A percentile compares a stretch with the other conserved stretches of the same genome.
Conservation (phyloP, 37 sponge, comb jelly and placozoan genomes). For the Eunapius fragilis region DNA sequence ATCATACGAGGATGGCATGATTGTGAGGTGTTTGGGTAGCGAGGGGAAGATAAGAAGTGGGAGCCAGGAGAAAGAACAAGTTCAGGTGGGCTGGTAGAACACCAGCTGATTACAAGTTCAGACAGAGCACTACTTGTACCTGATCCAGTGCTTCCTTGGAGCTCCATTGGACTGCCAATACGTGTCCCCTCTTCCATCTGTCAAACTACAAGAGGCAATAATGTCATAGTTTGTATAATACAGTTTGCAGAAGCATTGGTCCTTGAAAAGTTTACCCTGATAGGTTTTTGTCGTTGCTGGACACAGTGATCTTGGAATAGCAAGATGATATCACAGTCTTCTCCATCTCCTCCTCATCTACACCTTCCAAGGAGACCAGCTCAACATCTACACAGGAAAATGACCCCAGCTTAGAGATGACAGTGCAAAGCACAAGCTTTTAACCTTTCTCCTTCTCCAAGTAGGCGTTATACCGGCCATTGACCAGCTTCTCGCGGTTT, state of each 20-base stretch:
- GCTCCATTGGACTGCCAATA: constrained; percentile 92
- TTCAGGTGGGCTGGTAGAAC: not conserved
- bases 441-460: constrained; percentile 31
- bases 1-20: not conserved
- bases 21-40: no score
- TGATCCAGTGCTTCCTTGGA: constrained; percentile 78
- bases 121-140: constrained; percentile 17
- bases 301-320: constrained; percentile 58
- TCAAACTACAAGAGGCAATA: constrained; percentile 18
- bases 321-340: constrained; percentile 47
- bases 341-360: constrained; percentile 8
- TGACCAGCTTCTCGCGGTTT: constrained; percentile 29
- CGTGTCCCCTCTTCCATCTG: constrained; percentile 39
- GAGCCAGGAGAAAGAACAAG: not conserved
- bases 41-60: not conserved
- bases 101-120: not conserved
- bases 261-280: not conserved
- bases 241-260: not conserved
- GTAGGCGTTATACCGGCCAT: constrained; percentile 33
- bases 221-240: not conserved
- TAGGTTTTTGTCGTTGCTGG: constrained; percentile 11
- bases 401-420: not conserved
- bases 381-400: not conserved
- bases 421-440: not conserved
- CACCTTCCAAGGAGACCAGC: not conserved